Conservation (phyloP, 2,797 vertebrate species). For the Arrhamphus sclerolepis region DNA sequence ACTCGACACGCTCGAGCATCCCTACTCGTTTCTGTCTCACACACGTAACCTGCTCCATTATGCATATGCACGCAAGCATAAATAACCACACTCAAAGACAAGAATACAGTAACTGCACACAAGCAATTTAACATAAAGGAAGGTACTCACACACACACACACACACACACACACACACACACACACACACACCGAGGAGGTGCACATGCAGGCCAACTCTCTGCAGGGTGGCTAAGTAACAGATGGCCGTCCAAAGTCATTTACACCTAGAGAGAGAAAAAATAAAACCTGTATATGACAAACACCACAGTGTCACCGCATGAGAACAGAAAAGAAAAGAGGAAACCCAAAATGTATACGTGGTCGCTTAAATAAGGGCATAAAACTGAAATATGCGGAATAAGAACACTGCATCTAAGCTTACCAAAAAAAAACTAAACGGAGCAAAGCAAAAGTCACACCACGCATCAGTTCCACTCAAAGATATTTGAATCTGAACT, state of each 20-base stretch:
- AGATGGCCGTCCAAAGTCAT: constrained; percentile 82
- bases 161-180: constrained; percentile 48
- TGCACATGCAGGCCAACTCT: constrained; percentile 77
- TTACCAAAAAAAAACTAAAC: no score
- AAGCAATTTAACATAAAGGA: constrained; percentile 55
- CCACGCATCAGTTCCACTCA: no score
- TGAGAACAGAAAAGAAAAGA: constrained; percentile 11
- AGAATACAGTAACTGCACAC: constrained; percentile 57
- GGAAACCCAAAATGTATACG: background rate
- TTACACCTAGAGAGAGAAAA: constrained; percentile 72
- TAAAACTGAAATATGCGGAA: background rate
- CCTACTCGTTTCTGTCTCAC: constrained; percentile 19
- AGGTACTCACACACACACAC: constrained; percentile 51
- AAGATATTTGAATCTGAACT: no score
- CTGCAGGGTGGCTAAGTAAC: constrained; percentile 77
- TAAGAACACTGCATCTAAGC: no score
- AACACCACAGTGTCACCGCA: constrained; percentile 30
- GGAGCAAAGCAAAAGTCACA: no score
- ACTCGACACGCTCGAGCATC: constrained; percentile 20
- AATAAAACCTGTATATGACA: constrained; percentile 53
- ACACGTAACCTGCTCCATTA: constrained; percentile 54
- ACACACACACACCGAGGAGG: constrained; percentile 61
- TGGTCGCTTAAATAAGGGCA: background rate
- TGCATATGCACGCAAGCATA: constrained; percentile 67
- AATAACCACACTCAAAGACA: constrained; percentile 52